These are phyloP conservation scores for Orchesellides sinensis DNA, from an alignment of 2,888 invertebrate species.

Conservation along the genomic window DNA sequence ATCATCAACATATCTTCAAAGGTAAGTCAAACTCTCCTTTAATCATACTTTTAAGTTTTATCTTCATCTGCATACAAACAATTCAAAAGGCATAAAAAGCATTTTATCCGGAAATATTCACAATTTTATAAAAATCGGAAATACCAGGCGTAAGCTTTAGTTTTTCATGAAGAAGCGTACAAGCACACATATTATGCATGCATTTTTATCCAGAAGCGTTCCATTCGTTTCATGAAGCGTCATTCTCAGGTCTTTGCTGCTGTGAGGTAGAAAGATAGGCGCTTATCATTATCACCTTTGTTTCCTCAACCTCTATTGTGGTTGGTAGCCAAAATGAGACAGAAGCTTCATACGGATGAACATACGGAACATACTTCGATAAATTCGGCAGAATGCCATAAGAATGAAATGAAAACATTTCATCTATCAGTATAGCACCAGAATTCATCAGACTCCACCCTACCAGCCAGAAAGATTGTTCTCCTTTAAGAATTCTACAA, in stretches of 20 bases:
- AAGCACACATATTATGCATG: background rate
- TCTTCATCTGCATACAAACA: slow-evolving; percentile 20
- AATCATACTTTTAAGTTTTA: background rate
- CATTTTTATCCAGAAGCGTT: background rate
- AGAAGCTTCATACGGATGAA: background rate
- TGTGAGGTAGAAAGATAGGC: slow-evolving; percentile 17
- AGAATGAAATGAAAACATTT: too few relatives aligned
- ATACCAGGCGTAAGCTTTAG: background rate
- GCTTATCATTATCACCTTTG: slow-evolving; percentile 52
- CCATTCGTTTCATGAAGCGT: background rate
- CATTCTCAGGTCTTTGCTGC: slow-evolving; percentile 2
- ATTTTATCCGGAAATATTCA: background rate
- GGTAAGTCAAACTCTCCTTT: background rate
- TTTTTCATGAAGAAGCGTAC: background rate
- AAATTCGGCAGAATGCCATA: too few relatives aligned
- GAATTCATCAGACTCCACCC: too few relatives aligned
- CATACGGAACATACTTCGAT: too few relatives aligned
- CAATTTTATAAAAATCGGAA: background rate
- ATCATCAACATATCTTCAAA: background rate
- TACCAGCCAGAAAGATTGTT: too few relatives aligned
- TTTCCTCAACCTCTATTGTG: slow-evolving; percentile 18
- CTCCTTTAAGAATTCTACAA: too few relatives aligned
- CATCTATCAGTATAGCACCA: too few relatives aligned
- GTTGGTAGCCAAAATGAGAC: background rate
- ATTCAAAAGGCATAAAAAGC: background rate